phyloP scores from a whole-genome alignment of 92 coral and sea anemone species.

The Porites divaricata region DNA sequence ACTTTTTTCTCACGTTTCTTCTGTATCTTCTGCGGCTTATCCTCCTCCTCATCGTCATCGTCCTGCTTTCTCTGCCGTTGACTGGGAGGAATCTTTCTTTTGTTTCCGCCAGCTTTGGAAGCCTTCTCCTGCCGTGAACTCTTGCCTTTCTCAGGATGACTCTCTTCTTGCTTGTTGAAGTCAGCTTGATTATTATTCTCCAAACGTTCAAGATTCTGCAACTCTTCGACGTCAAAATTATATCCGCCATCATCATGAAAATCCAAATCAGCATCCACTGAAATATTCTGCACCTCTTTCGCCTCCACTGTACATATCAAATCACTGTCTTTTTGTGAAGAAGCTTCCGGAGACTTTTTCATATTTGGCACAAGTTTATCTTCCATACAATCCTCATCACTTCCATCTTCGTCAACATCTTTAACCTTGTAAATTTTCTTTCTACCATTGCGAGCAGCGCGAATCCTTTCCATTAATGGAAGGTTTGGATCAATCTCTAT shows the following conservation, averaged over 20 bases:
- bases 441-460: slow-evolving; percentile 41
- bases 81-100: slow-evolving; percentile 11
- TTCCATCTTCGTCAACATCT: slow-evolving; percentile 36
- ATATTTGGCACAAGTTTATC: not conserved
- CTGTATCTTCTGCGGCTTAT: not conserved
- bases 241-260: slow-evolving; percentile 93
- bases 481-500: slow-evolving; percentile 17
- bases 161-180: slow-evolving; percentile 9
- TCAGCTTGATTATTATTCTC: slow-evolving; percentile 33
- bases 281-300: slow-evolving; percentile 6
- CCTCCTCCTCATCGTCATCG: not conserved
- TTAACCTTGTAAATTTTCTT: not conserved
- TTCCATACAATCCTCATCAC: slow-evolving; percentile 2
- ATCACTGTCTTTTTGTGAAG: not conserved
- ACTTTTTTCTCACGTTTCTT: slow-evolving; percentile 19
- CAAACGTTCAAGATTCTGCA: slow-evolving; percentile 39
- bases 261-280: slow-evolving; percentile 47
- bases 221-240: slow-evolving; percentile 82
- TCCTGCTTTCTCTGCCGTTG: slow-evolving; percentile 14
- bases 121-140: not conserved
- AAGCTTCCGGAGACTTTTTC: not conserved
- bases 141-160: slow-evolving; percentile 1
- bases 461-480: slow-evolving; percentile 49
- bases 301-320: not conserved
- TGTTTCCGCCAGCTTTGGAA: not conserved